Base-by-base conservation (phyloP, 2,797 vertebrate species). In the Acipenser transmontanus region DNA sequence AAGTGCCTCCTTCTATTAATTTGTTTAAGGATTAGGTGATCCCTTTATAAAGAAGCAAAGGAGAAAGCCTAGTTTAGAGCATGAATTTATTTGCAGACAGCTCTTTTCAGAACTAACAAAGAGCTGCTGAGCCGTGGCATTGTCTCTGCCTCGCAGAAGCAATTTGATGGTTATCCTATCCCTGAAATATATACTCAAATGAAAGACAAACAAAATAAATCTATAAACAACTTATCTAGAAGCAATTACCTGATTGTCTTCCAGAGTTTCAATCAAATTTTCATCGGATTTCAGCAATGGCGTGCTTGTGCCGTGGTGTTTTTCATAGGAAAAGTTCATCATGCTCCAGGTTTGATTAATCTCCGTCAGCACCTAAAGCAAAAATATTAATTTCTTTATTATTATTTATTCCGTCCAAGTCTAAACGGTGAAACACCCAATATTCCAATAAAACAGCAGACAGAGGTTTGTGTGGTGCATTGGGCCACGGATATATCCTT, bases 221-320 rank as follows among this genome's bases (percentile, higher is more conserved):
- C 34, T 34, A 34, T 34, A 34, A 34, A 34, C 34, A 34, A 34
- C 34, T 34, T 34, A 34, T 34, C 34, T 34, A 34, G 34, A 34
- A 34, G 34, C 34, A 14, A 54, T 75, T 64, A 90, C 86, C 84
- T 90, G 89, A 73, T 90, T 89, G 72, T 91, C 87, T 76, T 93
- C 88, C 63, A 89, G 74, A 0, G 87, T 93, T 73, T 94, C 93
- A 7, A 93, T 92, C 11, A 93, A 83, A 72, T 86, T 93, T 75
- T 93, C 88, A 70, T 92, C 85, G 47, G 91, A 84, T 80, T 90
- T 90, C 34, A 89, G 84, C 61, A 92, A 80, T 47, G 82, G 86
- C 17, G 66, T 89, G 73, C 81, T 81, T 49, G 82, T 87, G 70
- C 73, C 76, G 59, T 54, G 60, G 49, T 87, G 84, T 59, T 73